Evolutionary conservation across 35 echinoderm and acorn worm species (phyloP).

Genomic region (Anneissia japonica): DNA sequence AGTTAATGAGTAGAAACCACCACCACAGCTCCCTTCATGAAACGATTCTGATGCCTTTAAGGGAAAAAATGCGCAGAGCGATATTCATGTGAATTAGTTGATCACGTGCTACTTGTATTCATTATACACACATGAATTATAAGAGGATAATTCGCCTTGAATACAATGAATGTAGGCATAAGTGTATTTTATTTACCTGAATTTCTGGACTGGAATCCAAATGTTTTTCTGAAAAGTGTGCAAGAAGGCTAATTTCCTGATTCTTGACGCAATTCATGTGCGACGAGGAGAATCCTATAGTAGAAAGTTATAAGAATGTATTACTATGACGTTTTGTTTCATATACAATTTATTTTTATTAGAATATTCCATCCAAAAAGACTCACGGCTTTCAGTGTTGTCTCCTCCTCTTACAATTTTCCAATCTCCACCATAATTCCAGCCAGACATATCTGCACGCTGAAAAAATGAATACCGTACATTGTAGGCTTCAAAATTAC

Average conservation of each 20-base stretch:
- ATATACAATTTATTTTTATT: too few relatives aligned
- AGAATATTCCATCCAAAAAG: background rate
- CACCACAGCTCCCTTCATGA: conserved; percentile 58
- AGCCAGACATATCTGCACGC: conserved; percentile 61
- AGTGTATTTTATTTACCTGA: too few relatives aligned
- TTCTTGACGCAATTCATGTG: conserved; percentile 63
- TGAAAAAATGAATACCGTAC: too few relatives aligned
- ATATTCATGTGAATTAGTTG: background rate
- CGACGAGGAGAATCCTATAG: conserved; percentile 65
- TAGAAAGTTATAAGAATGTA: background rate
- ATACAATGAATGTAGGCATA: too few relatives aligned
- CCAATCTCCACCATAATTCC: conserved; percentile 79
- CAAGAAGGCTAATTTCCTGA: conserved; percentile 59
- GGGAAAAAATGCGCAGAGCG: background rate
- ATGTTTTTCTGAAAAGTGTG: conserved; percentile 64
- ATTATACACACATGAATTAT: background rate
- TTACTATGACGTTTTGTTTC: background rate
- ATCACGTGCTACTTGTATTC: background rate
- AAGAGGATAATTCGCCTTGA: background rate
- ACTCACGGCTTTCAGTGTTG: conserved; percentile 69
- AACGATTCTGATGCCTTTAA: conserved; percentile 73
- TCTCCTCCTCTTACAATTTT: conserved; percentile 55
- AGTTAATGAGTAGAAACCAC: conserved; percentile 66
- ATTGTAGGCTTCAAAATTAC: too few relatives aligned
- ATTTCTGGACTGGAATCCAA: conserved; percentile 70